These are phyloP conservation scores for Botia almorhae DNA, from an alignment of 2,797 vertebrate genomes.

Conservation along the genomic window DNA sequence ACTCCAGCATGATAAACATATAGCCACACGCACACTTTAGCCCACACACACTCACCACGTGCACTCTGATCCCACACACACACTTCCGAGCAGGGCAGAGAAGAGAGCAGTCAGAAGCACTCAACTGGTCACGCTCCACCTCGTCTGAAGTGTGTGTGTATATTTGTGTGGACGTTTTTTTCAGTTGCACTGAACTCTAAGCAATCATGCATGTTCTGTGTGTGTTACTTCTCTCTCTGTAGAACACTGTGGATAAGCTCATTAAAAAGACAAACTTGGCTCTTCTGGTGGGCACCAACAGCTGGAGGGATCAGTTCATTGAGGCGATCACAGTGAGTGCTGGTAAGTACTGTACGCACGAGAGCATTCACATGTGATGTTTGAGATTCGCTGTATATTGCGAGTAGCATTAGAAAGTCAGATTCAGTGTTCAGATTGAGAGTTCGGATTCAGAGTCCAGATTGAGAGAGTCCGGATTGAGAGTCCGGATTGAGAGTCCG, in stretches of 20 bases:
- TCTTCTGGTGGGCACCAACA: slow-evolving; percentile 97
- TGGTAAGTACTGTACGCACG: slow-evolving; percentile 78
- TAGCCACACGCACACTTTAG: slow-evolving; percentile 17
- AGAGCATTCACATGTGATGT: too few species aligned
- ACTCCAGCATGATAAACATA: slow-evolving; percentile 24
- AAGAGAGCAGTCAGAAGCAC: slow-evolving; percentile 42
- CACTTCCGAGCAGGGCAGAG: slow-evolving; percentile 33
- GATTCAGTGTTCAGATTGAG: too few species aligned
- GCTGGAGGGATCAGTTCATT: slow-evolving; percentile 99
- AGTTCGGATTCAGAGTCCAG: too few species aligned
- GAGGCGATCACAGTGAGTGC: slow-evolving; percentile 98
- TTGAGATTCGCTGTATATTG: too few species aligned
- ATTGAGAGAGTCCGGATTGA: too few species aligned
- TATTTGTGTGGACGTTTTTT: too few species aligned
- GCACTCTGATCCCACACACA: slow-evolving; percentile 40
- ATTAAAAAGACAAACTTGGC: slow-evolving; percentile 99
- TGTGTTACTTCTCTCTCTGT: slow-evolving; percentile 54
- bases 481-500: too few species aligned
- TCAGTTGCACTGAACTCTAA: slow-evolving; percentile 18
- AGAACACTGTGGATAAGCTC: slow-evolving; percentile 99
- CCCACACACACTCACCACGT: slow-evolving; percentile 49
- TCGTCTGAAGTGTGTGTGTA: slow-evolving; percentile 53
- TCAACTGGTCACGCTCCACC: slow-evolving; percentile 12
- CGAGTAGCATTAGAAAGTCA: too few species aligned
- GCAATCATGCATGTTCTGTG: neutral